These are phyloP conservation scores for Temnothorax ravouxi DNA, from an alignment of 2,888 invertebrate genomes.

Conservation along the genomic window DNA sequence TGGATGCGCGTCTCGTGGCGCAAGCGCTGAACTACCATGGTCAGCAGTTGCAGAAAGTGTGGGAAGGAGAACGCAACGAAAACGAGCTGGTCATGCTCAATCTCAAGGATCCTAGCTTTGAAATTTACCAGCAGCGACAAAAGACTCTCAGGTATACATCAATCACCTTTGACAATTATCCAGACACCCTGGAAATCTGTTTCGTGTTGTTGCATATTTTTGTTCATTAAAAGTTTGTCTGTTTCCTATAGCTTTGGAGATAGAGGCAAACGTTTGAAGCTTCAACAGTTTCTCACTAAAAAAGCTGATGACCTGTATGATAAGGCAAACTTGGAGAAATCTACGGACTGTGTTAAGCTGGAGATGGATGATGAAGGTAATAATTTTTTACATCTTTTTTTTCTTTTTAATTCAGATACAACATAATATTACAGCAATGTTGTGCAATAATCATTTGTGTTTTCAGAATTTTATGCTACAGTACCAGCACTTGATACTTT, in stretches of 20 bases:
- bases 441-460: slow-evolving; percentile 18
- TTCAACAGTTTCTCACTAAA: slow-evolving; percentile 95
- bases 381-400: slow-evolving; percentile 73
- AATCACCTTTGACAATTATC: neutral
- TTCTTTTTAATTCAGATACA: neutral
- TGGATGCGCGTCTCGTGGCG: slow-evolving; percentile 89
- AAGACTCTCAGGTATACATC: slow-evolving; percentile 90
- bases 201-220: neutral
- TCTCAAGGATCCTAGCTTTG: slow-evolving; percentile 90
- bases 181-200: neutral
- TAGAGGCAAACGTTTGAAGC: slow-evolving; percentile 93
- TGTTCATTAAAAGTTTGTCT: neutral
- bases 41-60: slow-evolving; percentile 94
- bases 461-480: slow-evolving; percentile 92
- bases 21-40: slow-evolving; percentile 95
- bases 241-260: slow-evolving; percentile 90
- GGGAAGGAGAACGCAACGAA: slow-evolving; percentile 94
- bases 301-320: slow-evolving; percentile 93
- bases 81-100: slow-evolving; percentile 90
- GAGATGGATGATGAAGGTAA: slow-evolving; percentile 89
- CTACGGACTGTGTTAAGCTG: slow-evolving; percentile 80
- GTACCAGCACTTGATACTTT: slow-evolving; percentile 96
- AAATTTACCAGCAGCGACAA: slow-evolving; percentile 92
- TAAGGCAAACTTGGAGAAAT: slow-evolving; percentile 84
- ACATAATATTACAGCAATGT: neutral